phyloP scores from a whole-genome alignment of 2,113 vertebrate genomes.

The Psittacara wagleri region DNA sequence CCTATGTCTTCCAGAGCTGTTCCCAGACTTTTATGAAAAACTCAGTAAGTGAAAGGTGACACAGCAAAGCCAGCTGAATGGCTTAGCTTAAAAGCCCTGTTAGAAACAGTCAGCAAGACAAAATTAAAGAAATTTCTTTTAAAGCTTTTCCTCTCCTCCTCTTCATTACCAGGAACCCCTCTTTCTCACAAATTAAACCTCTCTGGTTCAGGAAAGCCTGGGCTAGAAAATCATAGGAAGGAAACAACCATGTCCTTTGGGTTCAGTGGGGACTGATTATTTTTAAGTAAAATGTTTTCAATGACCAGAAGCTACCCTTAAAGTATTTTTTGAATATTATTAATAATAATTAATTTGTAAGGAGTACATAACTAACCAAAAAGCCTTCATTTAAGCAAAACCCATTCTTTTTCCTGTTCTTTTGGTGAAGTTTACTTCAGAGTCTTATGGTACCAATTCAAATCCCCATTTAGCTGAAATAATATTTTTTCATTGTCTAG shows the following conservation, averaged over 20 bases:
- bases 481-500: not conserved
- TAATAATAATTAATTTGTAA: not conserved
- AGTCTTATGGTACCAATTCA: not conserved
- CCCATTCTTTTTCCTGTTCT: not conserved
- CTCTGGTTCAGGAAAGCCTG: not conserved
- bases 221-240: not conserved
- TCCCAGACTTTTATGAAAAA: constrained; percentile 22
- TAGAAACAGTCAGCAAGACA: not conserved
- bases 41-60: not conserved
- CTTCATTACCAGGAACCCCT: not conserved
- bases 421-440: not conserved
- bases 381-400: not conserved
- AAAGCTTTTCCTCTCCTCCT: not conserved
- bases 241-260: not conserved
- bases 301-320: not conserved
- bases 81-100: not conserved
- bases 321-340: not conserved
- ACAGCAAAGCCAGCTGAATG: not conserved
- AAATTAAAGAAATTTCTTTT: not conserved
- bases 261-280: not conserved
- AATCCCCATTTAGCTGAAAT: not conserved
- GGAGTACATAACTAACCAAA: not conserved
- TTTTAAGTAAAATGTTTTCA: not conserved
- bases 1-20: not conserved
- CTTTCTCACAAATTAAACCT: not conserved